Base-by-base conservation (phyloP, 2,797 vertebrate species). In the Galago senegalensis region DNA sequence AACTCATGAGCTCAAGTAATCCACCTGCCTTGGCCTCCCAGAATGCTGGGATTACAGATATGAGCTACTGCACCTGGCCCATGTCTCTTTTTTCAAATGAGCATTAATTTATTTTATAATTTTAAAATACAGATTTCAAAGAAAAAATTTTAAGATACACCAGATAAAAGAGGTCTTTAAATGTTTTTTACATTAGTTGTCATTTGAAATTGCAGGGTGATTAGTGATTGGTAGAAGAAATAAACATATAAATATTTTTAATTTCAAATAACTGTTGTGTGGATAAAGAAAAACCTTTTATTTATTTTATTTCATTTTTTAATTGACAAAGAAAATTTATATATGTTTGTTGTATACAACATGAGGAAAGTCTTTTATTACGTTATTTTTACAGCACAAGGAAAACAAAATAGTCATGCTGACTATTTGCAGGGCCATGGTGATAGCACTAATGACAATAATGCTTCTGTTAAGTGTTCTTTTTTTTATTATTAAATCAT, bases 111-210 rank as follows among this genome's bases (percentile, higher is more conserved):
- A 77, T 21, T 76, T 53, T 65, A 58, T 84, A 77, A 88, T 93
- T 87, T 87, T 79, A 18, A 83, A 77, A 40, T 40, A 88, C 31
- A 29, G 4, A 69, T 89, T 85, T 89, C 81, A 72, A 93, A 31
- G 63, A 46, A 63, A 67, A 73, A 80, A 37, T 21, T 18, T 79
- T 61, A 72, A 72, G 76, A 12, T n/a, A 77, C 3, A 63, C 46
- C 63, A 73, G 70, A 31, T 86, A 16, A 60, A 86, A 89, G 29
- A 84, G 13, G 12, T 29, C 34, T n/a, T 56, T 29, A 9, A 63
- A 31, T 89, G 11, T 58, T 87, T 82, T 95, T 56, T 5, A 70
- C 12, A 5, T 40, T 27, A 87, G 13, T 27, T 31, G 40, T 56
- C 8, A 69, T 18, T 29, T 73, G 21, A 75, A 73, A n/a, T 77